These are phyloP conservation scores for Chorisops tibialis DNA, from an alignment of 2,888 invertebrate species.

Conservation along the genomic window DNA sequence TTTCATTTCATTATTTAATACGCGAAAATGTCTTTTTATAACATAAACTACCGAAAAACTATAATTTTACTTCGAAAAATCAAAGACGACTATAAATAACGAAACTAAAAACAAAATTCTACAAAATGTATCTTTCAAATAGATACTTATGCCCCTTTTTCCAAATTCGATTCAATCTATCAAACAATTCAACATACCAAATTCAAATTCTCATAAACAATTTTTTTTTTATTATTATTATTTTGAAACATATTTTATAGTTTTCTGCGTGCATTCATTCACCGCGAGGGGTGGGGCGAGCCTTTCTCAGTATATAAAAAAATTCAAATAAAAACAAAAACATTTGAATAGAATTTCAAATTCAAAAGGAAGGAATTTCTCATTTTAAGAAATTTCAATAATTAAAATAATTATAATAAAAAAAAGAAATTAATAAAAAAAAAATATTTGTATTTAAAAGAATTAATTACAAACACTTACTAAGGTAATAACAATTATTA, in stretches of 20 bases:
- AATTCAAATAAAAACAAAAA: slow-evolving; percentile 26
- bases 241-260: slow-evolving; percentile 23
- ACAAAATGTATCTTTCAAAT: too few relatives aligned
- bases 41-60: too few relatives aligned
- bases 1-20: too few relatives aligned
- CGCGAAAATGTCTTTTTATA: too few relatives aligned
- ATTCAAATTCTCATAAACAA: neutral
- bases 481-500: slow-evolving; percentile 32
- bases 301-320: slow-evolving; percentile 32
- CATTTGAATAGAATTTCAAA: slow-evolving; percentile 27
- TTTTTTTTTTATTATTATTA: neutral
- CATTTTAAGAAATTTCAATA: slow-evolving; percentile 37
- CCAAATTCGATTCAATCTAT: too few relatives aligned
- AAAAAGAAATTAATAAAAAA: slow-evolving; percentile 29
- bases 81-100: too few relatives aligned
- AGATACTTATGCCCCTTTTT: too few relatives aligned
- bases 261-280: slow-evolving; percentile 52
- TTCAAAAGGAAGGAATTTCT: slow-evolving; percentile 24
- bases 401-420: slow-evolving; percentile 34
- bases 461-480: slow-evolving; percentile 5
- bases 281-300: slow-evolving; percentile 53
- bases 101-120: too few relatives aligned
- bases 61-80: too few relatives aligned
- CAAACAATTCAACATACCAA: too few relatives aligned
- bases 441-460: slow-evolving; percentile 31